Conservation (phyloP, 2,888 invertebrate genomes). For the Microctonus aethiopoides region DNA sequence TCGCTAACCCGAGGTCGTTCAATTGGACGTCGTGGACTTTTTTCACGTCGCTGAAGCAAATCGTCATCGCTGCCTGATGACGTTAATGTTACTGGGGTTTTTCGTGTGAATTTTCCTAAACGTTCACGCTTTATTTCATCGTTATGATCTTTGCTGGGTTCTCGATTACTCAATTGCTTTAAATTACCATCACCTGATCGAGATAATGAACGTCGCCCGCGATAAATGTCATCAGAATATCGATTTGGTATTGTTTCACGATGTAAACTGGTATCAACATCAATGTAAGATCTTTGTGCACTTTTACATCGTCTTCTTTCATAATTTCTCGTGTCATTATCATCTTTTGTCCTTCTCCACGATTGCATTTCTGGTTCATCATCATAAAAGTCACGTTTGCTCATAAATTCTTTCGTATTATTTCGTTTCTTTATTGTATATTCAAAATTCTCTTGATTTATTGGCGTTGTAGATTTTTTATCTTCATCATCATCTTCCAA, state of each 20-base stretch:
- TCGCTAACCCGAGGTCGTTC: constrained; percentile 55
- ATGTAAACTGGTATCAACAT: constrained; percentile 35
- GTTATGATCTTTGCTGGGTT: constrained; percentile 36
- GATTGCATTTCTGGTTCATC: constrained; percentile 34
- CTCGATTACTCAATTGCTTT: neutral
- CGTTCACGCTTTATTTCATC: constrained; percentile 44
- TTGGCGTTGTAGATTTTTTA: neutral
- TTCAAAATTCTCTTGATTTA: constrained; percentile 35
- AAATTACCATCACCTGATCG: constrained; percentile 33
- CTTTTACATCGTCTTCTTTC: constrained; percentile 42
- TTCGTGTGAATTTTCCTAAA: constrained; percentile 34
- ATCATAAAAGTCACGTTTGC: constrained; percentile 44
- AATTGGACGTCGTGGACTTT: constrained; percentile 36
- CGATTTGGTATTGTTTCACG: constrained; percentile 23
- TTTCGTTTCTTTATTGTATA: constrained; percentile 37
- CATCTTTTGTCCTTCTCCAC: constrained; percentile 34
- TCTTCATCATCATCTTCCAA: constrained; percentile 4
- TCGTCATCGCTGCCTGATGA: constrained; percentile 61
- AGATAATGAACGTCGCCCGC: constrained; percentile 46
- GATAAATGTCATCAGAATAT: constrained; percentile 40
- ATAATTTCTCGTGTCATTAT: constrained; percentile 35
- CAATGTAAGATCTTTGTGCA: constrained; percentile 42
- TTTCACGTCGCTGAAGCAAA: constrained; percentile 22
- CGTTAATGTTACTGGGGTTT: constrained; percentile 37
- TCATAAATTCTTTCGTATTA: constrained; percentile 37